These are phyloP conservation scores for Cyprinodon diabolis DNA, from an alignment of 2,797 vertebrate species.

Conservation along the genomic window DNA sequence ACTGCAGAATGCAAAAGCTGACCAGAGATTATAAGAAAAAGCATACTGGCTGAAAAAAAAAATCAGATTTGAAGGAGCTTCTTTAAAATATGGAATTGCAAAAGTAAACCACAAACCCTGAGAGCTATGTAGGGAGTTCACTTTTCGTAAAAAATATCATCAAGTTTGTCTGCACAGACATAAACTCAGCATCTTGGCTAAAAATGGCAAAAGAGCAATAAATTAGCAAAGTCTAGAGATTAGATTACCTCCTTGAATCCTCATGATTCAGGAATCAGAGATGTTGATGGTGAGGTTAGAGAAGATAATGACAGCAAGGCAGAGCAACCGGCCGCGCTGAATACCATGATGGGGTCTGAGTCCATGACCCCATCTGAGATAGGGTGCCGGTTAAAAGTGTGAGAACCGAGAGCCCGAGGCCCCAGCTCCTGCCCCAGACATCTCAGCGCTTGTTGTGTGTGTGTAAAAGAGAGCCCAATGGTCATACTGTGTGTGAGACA, in stretches of 20 bases:
- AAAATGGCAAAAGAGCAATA: background rate
- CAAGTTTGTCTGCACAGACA: background rate
- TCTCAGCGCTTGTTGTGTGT: conserved; percentile 61
- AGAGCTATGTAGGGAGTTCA: conserved; percentile 8
- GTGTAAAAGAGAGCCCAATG: conserved; percentile 53
- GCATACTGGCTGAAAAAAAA: background rate
- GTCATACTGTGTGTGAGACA: conserved; percentile 52
- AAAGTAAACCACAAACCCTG: background rate
- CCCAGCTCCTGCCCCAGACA: conserved; percentile 60
- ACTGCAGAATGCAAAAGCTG: background rate
- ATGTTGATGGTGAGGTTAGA: conserved; percentile 24
- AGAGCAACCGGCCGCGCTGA: conserved; percentile 66
- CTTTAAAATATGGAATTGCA: background rate
- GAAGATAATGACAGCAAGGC: conserved; percentile 32
- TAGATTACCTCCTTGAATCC: conserved; percentile 74
- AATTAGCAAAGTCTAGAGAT: conserved; percentile 12
- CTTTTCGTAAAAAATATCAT: background rate
- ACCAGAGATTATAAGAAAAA: background rate
- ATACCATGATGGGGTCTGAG: conserved; percentile 45
- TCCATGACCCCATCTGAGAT: conserved; percentile 46
- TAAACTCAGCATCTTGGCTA: background rate
- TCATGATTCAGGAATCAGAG: conserved; percentile 57
- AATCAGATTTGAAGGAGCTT: background rate
- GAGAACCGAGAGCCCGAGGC: conserved; percentile 70
- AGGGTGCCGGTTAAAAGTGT: conserved; percentile 64